These are phyloP conservation scores for Crossaster papposus DNA, from an alignment of 53 echinoderm and acorn worm genomes.

Conservation along the genomic window DNA sequence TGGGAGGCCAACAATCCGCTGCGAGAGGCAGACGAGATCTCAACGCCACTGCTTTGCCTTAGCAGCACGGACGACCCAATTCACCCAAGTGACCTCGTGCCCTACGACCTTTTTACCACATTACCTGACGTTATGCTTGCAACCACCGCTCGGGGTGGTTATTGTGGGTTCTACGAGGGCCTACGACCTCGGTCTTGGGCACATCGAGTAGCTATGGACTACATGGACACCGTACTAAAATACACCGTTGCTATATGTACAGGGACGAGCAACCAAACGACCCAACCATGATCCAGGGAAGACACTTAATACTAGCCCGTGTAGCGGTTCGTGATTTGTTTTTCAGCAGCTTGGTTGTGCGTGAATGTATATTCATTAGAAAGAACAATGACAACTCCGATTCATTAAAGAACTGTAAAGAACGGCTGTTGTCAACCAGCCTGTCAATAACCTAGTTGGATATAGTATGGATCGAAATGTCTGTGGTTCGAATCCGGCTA, in stretches of 20 bases:
- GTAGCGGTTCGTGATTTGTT: too few species aligned
- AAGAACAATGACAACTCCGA: too few species aligned
- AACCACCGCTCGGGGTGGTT: conserved; percentile 80
- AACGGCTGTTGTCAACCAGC: too few species aligned
- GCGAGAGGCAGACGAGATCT: conserved; percentile 89
- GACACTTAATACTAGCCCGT: too few species aligned
- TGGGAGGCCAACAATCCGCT: conserved; percentile 89
- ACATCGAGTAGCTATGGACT: conserved; percentile 69
- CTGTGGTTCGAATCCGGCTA: too few species aligned
- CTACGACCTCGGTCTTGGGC: conserved; percentile 73
- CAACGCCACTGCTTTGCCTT: conserved; percentile 85
- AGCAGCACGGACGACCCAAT: conserved; percentile 88
- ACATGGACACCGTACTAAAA: conserved; percentile 69
- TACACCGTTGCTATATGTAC: conserved; percentile 49
- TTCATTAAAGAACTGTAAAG: too few species aligned
- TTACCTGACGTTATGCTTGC: conserved; percentile 87
- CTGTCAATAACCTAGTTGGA: too few species aligned
- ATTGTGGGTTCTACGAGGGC: conserved; percentile 81
- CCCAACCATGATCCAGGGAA: neutral
- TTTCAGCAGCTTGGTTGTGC: too few species aligned
- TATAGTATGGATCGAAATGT: too few species aligned
- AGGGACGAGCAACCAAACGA: conserved; percentile 17
- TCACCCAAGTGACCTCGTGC: conserved; percentile 64
- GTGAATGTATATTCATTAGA: too few species aligned
- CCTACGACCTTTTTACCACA: conserved; percentile 85